These are phyloP conservation scores for Ricordea florida DNA, from an alignment of 92 coral and sea anemone genomes.

Conservation along the genomic window DNA sequence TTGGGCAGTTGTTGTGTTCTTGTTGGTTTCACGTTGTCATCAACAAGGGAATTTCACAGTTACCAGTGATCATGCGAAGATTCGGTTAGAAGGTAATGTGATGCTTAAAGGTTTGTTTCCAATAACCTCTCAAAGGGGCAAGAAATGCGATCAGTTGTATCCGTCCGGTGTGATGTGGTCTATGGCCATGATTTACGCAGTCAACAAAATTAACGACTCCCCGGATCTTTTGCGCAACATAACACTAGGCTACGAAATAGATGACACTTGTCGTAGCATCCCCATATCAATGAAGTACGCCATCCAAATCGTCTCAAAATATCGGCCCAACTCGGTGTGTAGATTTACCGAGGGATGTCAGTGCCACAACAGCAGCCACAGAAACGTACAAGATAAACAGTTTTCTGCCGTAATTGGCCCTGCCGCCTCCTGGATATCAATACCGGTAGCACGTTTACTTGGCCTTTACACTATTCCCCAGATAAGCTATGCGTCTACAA, in stretches of 20 bases:
- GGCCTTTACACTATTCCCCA: constrained; percentile 89
- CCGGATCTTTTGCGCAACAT: constrained; percentile 39
- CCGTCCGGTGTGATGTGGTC: constrained; percentile 64
- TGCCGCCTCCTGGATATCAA: constrained; percentile 82
- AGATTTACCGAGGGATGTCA: constrained; percentile 50
- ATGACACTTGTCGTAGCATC: constrained; percentile 75
- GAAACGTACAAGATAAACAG: not conserved
- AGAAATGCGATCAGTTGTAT: constrained; percentile 54
- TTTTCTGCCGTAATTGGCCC: constrained; percentile 92
- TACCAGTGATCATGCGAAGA: not conserved
- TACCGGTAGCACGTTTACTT: constrained; percentile 85
- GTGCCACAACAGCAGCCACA: constrained; percentile 31
- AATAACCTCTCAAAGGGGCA: constrained; percentile 62
- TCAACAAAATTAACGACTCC: constrained; percentile 76
- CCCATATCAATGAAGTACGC: constrained; percentile 85
- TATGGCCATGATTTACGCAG: constrained; percentile 76
- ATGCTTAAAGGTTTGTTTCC: constrained; percentile 83
- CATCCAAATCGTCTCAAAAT: constrained; percentile 84
- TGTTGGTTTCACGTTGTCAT: constrained; percentile 1
- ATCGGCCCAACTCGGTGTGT: constrained; percentile 89
- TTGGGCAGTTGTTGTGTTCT: not conserved
- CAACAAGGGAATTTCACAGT: constrained; percentile 18
- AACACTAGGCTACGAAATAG: constrained; percentile 89
- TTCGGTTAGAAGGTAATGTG: constrained; percentile 66
- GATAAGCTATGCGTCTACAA: constrained; percentile 90